Percentiles rank a stretch among this genome's conserved stretches.
Evolutionary conservation across 2,888 invertebrate species (phyloP).

Genomic region (Oligia fasciuncula): DNA sequence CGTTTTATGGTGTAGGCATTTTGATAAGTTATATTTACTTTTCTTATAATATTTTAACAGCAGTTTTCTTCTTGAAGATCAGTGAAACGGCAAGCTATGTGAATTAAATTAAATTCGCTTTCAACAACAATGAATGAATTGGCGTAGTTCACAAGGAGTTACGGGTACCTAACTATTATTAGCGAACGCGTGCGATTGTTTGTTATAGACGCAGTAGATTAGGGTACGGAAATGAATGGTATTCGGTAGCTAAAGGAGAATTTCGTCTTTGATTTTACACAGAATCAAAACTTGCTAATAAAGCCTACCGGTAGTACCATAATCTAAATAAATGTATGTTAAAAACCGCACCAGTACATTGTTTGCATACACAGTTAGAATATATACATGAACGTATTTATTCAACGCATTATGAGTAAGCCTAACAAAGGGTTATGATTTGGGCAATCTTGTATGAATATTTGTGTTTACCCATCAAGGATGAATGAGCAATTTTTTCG

Average conservation of each 20-base stretch:
- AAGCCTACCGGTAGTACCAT: not conserved
- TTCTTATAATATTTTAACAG: constrained; percentile 26
- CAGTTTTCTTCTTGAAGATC: constrained; percentile 40
- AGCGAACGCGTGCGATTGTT: constrained; percentile 20
- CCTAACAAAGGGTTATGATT: constrained; percentile 45
- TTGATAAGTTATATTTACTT: constrained; percentile 36
- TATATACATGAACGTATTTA: constrained; percentile 30
- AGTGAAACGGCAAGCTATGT: constrained; percentile 27
- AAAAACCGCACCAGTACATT: constrained; percentile 15
- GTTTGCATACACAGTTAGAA: constrained; percentile 14
- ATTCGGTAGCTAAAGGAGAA: constrained; percentile 8
- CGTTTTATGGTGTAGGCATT: constrained; percentile 33
- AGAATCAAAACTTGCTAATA: constrained; percentile 12
- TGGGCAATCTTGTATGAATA: constrained; percentile 21
- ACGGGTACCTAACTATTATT: constrained; percentile 8
- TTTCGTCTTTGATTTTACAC: constrained; percentile 38
- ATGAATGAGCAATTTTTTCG: constrained; percentile 7
- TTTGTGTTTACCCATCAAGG: constrained; percentile 22
- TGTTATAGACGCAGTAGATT: constrained; percentile 3
- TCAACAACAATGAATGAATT: constrained; percentile 34
- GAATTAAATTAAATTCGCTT: constrained; percentile 29
- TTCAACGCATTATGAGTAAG: constrained; percentile 35
- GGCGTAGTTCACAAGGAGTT: constrained; percentile 19
- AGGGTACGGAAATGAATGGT: constrained; percentile 29
- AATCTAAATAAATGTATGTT: constrained; percentile 5